Base-by-base conservation (phyloP, 2,888 invertebrate species). In the Ganaspis brasiliensis region DNA sequence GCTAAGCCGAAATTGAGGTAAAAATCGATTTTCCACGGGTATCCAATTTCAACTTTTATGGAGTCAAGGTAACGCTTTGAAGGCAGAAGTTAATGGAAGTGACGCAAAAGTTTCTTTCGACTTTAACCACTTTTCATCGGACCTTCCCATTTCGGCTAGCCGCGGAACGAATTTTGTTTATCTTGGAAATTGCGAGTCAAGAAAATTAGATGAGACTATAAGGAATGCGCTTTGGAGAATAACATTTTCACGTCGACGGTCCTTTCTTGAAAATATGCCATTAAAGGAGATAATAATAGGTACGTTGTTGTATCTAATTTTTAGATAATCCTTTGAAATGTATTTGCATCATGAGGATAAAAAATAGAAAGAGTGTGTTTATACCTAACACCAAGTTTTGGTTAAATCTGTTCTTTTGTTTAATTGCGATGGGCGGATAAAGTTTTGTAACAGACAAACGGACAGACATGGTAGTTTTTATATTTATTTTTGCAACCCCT, bases 21-120 rank as follows among this genome's bases (percentile, higher is more conserved):
- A 63, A 63, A 63, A 63, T 63, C 63, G 63, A 63, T 63, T 63
- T 63, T 63, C 21, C 63, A 40, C 63, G 40, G 40, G 63, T 63
- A 37, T 63, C 63, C 63, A 63, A 63, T 63, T 40, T 67, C 45
- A 45, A 45, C 40, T 67, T 67, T 67, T 45, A 67, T 45, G 21
- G 21, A 67, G 45, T 67, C 67, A 45, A 67, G 67, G 67, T 67
- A 45, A 67, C 45, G 67, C 45, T 67, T 45, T 67, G 26, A 67
- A 45, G 45, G 67, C 24, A 26, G 14, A 45, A 67, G 45, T 67
- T 67, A 67, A 67, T 67, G 45, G 40, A 67, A 67, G 45, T 45
- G 67, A 67, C 45, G 67, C 67, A 37, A 40, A 63, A 40, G 40
- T 63, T 67, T 67, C 45, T 45, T 67, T 67, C 24, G 19, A 37